A percentile compares a stretch with the other conserved stretches of the same genome.
phyloP scores from a whole-genome alignment of 2,888 invertebrate genomes.

The Lithophane leautieri region DNA sequence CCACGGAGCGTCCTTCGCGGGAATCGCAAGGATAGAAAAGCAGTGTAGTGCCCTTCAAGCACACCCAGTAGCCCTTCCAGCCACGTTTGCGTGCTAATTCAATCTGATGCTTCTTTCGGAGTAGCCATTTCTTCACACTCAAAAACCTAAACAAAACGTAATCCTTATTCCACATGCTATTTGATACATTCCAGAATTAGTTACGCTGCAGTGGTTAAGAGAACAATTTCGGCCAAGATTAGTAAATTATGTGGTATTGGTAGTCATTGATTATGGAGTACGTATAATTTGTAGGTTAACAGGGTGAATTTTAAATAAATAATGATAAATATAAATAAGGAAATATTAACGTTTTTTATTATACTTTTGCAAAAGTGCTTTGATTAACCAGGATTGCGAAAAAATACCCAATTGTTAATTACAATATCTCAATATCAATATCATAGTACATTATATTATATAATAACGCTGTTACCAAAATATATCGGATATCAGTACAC shows the following conservation, averaged over 20 bases:
- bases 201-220: neutral
- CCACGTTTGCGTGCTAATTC: constrained; percentile 98
- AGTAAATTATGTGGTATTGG: neutral
- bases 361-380: neutral
- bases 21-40: constrained; percentile 99
- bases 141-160: constrained; percentile 93
- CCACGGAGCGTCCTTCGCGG: constrained; percentile 96
- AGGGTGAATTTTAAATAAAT: neutral
- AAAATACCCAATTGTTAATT: neutral
- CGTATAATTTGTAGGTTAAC: too few species aligned
- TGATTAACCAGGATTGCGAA: too few species aligned
- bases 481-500: constrained; percentile 3
- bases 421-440: too few species aligned
- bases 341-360: neutral
- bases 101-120: constrained; percentile 98
- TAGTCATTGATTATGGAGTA: neutral
- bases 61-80: constrained; percentile 99
- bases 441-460: neutral
- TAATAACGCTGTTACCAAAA: neutral
- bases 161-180: constrained; percentile 70
- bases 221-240: neutral
- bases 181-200: neutral
- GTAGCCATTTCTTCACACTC: constrained; percentile 99
- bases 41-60: constrained; percentile 98
- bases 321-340: neutral